Base-by-base conservation (phyloP, 2,888 invertebrate species). In the Lochmaea crataegi region DNA sequence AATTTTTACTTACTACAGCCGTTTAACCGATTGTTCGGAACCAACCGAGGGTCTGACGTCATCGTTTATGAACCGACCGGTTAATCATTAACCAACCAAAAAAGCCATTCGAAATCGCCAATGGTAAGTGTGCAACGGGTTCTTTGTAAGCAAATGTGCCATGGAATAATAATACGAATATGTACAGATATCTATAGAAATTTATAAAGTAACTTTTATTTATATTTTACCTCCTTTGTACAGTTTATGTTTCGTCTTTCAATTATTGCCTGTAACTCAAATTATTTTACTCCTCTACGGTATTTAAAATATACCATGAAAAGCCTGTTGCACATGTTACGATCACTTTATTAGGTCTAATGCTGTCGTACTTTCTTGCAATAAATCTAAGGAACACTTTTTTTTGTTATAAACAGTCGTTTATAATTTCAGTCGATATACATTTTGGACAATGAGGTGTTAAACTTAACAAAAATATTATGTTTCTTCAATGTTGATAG, bases 321-420 rank as follows among this genome's bases (percentile, higher is more conserved):
- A 38, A 38, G 32, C 32, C 41, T 56, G 56, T 41, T 66, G 56
- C 56, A 66, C 66, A 66, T 60, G 11, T 9, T 38, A 32, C 32
- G 11, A 48, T 14, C 11, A 22, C n/a, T 57, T 5, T 65, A 51
- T 22, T 64, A 56, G 38, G 5, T 10, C 14, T 60, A 60, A 60
- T 60, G 12, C 38, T 56, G 57, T 53, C 68, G 61, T 32, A 56
- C 57, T 63, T 63, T 65, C 48, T 65, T 51, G 65, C 65, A 65
- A 48, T 65, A 65, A 51, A 11, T 51, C 22, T 65, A 65, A 65
- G 65, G n/a, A 14, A 53, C 61, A 61, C 63, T 14, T 68, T 71
- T 38, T 38, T 56, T 2, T 48, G 48, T 48, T n/a, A 48, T 48
- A n/a, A n/a, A 6, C 3, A n/a, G 48, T 48, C 48, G 48, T 48